Conservation (phyloP, 2,797 vertebrate species). For the Lutra lutra region DNA sequence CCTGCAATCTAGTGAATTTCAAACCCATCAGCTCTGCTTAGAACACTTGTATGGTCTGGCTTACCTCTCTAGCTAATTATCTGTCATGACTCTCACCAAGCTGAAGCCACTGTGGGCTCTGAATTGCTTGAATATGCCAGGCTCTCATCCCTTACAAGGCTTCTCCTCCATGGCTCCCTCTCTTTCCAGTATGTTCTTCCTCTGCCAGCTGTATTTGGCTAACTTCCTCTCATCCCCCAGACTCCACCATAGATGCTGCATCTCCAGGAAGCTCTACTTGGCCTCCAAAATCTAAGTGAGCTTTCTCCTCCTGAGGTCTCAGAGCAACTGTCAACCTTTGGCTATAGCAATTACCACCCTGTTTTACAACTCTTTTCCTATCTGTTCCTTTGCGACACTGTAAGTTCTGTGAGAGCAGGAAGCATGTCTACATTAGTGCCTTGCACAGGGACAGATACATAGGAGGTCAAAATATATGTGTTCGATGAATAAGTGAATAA, state of each 20-base stretch:
- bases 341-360: neutral
- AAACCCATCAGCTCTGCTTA: neutral
- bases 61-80: neutral
- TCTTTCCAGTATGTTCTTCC: neutral
- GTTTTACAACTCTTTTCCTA: neutral
- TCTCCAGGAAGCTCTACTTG: neutral
- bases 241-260: neutral
- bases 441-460: neutral
- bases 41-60: neutral
- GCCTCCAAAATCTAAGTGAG: neutral
- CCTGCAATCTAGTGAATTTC: neutral
- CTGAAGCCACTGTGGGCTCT: neutral
- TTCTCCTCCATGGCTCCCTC: neutral
- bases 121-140: neutral
- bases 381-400: neutral
- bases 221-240: neutral
- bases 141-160: neutral
- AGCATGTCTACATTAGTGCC: neutral
- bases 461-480: neutral
- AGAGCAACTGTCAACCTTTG: neutral
- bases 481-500: neutral
- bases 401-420: neutral
- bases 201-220: neutral
- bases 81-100: neutral
- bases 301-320: neutral